Evolutionary conservation across 2,797 vertebrate species (phyloP).

Genomic region (Urosaurus nigricauda): DNA sequence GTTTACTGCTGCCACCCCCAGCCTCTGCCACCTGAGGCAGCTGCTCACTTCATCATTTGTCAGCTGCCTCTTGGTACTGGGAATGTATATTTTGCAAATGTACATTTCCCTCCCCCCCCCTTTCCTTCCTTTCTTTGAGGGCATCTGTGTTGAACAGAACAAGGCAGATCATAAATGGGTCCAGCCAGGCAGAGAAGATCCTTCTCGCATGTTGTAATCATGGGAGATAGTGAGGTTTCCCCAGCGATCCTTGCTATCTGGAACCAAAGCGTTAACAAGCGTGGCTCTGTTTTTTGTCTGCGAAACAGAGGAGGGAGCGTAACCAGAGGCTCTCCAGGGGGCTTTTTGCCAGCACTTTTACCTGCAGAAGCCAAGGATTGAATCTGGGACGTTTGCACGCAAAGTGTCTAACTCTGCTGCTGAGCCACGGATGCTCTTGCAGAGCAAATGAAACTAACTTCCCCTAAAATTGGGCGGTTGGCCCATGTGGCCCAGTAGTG

Average conservation of each 20-base stretch:
- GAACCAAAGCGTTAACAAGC: neutral
- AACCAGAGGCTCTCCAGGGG: too few species aligned
- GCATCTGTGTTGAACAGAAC: neutral
- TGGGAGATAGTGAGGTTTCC: neutral
- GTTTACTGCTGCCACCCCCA: neutral
- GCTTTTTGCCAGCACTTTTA: too few species aligned
- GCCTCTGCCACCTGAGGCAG: neutral
- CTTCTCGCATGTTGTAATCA: neutral
- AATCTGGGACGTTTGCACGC: too few species aligned
- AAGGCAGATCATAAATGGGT: neutral
- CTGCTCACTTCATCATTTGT: neutral
- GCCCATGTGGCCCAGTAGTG: too few species aligned
- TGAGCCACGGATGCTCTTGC: too few species aligned
- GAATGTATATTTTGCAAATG: neutral
- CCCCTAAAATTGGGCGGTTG: too few species aligned
- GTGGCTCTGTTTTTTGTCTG: neutral
- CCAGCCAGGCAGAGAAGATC: neutral
- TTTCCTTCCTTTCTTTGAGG: neutral
- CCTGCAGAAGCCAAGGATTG: too few species aligned
- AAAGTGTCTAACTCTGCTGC: too few species aligned
- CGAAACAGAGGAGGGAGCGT: too few species aligned
- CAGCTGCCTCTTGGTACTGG: neutral
- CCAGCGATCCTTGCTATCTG: neutral
- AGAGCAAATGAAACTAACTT: too few species aligned
- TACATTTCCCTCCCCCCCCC: neutral